phyloP scores from a whole-genome alignment of 35 echinoderm and acorn worm genomes.

The Apostichopus californicus region DNA sequence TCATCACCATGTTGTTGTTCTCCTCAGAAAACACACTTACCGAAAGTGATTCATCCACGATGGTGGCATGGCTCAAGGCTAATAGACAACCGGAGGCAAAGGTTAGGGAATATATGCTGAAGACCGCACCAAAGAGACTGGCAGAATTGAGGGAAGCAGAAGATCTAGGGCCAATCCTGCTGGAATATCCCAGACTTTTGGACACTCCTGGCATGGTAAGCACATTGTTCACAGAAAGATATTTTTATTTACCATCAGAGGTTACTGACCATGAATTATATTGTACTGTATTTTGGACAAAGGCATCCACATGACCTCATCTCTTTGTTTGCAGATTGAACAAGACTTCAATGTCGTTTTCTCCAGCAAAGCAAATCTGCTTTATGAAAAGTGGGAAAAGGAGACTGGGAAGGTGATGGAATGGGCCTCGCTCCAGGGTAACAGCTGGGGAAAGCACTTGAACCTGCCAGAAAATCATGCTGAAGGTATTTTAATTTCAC shows the following conservation, averaged over 20 bases:
- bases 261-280: too few species aligned
- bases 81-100: neutral
- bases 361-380: neutral
- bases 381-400: constrained; percentile 5
- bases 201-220: constrained; percentile 29
- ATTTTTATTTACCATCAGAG: neutral
- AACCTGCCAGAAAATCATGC: neutral
- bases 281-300: too few species aligned
- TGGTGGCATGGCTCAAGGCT: constrained; percentile 5
- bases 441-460: neutral
- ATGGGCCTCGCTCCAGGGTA: constrained; percentile 1
- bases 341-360: neutral
- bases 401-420: constrained; percentile 5
- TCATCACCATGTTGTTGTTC: neutral
- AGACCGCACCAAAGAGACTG: constrained; percentile 1
- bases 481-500: neutral
- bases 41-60: neutral
- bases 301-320: too few species aligned
- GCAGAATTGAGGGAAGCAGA: neutral
- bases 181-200: constrained; percentile 31
- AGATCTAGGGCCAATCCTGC: neutral
- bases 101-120: constrained; percentile 4
- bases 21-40: neutral
- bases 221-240: neutral
- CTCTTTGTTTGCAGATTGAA: constrained; percentile 17